Conservation (phyloP, 2,888 invertebrate genomes). For the Cheilosia scutellata region DNA sequence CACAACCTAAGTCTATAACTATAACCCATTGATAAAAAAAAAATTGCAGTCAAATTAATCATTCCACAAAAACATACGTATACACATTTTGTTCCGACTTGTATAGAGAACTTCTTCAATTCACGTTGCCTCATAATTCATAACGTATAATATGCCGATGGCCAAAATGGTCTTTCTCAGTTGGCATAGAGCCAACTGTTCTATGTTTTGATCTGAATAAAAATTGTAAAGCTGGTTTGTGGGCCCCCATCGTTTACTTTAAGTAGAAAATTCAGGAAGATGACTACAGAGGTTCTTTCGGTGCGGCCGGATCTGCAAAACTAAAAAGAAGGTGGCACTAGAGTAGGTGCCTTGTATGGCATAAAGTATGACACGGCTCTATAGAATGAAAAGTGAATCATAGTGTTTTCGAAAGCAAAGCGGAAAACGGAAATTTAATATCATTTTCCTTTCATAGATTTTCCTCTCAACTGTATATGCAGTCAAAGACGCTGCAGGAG, state of each 20-base stretch:
- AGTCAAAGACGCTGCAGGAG: slow-evolving; percentile 9
- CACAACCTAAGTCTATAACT: too few relatives aligned
- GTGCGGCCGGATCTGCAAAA: neutral
- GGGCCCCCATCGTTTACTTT: neutral
- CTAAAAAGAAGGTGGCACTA: neutral
- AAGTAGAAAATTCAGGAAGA: neutral
- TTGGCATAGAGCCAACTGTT: neutral
- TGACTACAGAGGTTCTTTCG: neutral
- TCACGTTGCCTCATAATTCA: neutral
- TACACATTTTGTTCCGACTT: too few relatives aligned
- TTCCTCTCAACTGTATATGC: slow-evolving; percentile 10
- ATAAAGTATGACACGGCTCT: slow-evolving; percentile 10
- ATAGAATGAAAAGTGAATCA: slow-evolving; percentile 30
- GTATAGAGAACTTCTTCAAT: too few relatives aligned
- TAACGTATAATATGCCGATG: neutral
- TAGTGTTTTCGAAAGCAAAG: slow-evolving; percentile 16
- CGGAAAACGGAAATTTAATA: slow-evolving; percentile 56
- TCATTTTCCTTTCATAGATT: slow-evolving; percentile 37
- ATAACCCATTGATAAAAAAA: too few relatives aligned
- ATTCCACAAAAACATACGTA: too few relatives aligned
- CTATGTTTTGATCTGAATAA: neutral
- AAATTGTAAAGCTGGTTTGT: slow-evolving; percentile 2
- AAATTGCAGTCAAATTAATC: too few relatives aligned
- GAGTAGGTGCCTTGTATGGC: neutral
- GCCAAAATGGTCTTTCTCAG: neutral